Evolutionary conservation across 2,113 vertebrate genomes (phyloP).

Genomic region (Syrmaticus mikado): DNA sequence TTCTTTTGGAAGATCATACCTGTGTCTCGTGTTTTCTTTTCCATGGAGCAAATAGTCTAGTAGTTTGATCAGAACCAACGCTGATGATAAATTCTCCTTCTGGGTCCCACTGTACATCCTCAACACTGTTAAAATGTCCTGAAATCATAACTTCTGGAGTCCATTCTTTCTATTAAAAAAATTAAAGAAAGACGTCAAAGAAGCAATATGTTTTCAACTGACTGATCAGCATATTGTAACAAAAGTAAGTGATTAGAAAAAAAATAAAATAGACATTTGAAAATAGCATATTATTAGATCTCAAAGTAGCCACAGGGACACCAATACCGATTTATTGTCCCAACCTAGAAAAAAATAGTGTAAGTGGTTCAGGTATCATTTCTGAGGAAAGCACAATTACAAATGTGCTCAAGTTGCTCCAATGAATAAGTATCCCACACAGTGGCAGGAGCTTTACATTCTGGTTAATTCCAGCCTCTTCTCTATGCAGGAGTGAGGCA

Average conservation of each 20-base stretch:
- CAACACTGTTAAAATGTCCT: constrained; percentile 92
- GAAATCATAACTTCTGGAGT: constrained; percentile 90
- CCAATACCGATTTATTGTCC: neutral
- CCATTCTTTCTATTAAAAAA: constrained; percentile 84
- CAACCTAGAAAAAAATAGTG: neutral
- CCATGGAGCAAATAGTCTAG: constrained; percentile 93
- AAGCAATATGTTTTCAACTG: neutral
- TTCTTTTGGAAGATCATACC: constrained; percentile 71
- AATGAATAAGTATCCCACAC: neutral
- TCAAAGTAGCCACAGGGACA: neutral
- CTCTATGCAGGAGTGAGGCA: neutral
- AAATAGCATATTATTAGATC: neutral
- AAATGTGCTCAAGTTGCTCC: neutral
- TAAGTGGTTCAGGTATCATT: neutral
- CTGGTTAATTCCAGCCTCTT: neutral
- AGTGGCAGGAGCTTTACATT: neutral
- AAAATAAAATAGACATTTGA: neutral
- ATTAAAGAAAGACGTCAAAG: neutral
- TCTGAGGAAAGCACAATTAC: neutral
- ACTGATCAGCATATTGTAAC: neutral
- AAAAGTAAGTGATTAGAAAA: neutral
- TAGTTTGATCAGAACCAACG: constrained; percentile 94
- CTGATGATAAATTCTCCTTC: constrained; percentile 94
- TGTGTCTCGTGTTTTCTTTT: constrained; percentile 77
- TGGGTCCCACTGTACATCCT: constrained; percentile 94